Percentiles rank a stretch among this genome's conserved stretches.
Evolutionary conservation across 1,140 invertebrate genomes (phyloP).

Genomic region (Cardiocondyla obscurior): DNA sequence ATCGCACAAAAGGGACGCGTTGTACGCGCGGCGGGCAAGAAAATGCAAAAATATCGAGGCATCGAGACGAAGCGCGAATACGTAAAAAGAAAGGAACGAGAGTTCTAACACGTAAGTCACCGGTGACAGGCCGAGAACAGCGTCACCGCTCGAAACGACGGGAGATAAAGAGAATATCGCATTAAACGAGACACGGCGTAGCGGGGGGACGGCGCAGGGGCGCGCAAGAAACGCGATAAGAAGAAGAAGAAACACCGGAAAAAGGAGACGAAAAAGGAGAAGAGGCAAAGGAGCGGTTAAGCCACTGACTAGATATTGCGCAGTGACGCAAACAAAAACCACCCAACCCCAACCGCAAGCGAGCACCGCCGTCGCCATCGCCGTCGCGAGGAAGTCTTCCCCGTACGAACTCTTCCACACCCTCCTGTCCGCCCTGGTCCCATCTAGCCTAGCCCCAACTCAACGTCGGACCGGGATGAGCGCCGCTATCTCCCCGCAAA

Average conservation of each 20-base stretch:
- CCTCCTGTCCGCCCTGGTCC: neutral
- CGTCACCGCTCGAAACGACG: slow-evolving; percentile 41
- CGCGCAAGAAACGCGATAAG: slow-evolving; percentile 34
- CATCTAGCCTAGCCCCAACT: slow-evolving; percentile 1
- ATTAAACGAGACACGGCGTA: slow-evolving; percentile 33
- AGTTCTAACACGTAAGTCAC: slow-evolving; percentile 32
- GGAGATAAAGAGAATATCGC: slow-evolving; percentile 22
- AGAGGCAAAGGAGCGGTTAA: slow-evolving; percentile 56
- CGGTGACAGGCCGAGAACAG: slow-evolving; percentile 45
- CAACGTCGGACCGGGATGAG: slow-evolving; percentile 60
- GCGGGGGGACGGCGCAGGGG: neutral
- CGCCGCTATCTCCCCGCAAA: slow-evolving; percentile 71
- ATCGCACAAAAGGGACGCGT: neutral
- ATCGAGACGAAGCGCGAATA: slow-evolving; percentile 54
- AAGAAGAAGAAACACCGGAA: slow-evolving; percentile 4
- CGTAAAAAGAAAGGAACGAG: slow-evolving; percentile 61
- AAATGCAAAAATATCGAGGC: slow-evolving; percentile 64
- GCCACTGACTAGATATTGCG: slow-evolving; percentile 69
- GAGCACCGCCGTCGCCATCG: neutral
- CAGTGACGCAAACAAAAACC: slow-evolving; percentile 75
- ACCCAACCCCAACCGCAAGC: slow-evolving; percentile 46
- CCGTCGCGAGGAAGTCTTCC: slow-evolving; percentile 54
- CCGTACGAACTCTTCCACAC: slow-evolving; percentile 13
- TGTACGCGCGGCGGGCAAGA: slow-evolving; percentile 1
- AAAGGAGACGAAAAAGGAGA: neutral